These are phyloP conservation scores for Pterophyllum scalare DNA, from an alignment of 2,113 vertebrate species.

Conservation along the genomic window DNA sequence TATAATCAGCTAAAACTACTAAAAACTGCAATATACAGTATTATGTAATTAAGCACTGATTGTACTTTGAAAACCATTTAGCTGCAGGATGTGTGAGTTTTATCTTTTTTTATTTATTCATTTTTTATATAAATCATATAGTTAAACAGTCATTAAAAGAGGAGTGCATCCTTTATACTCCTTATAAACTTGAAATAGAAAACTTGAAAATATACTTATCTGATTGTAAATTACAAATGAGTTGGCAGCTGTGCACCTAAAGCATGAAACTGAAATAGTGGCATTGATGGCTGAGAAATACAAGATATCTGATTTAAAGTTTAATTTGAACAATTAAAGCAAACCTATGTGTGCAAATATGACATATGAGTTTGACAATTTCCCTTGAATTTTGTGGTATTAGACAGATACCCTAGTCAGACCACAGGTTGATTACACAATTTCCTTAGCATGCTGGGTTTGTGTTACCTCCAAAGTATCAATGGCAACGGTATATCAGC, in stretches of 20 bases:
- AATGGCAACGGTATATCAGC: background rate
- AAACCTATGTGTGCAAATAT: background rate
- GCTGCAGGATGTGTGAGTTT: background rate
- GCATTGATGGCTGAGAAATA: background rate
- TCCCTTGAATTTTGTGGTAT: background rate
- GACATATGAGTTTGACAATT: background rate
- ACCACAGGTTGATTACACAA: conserved; percentile 48
- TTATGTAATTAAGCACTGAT: no score
- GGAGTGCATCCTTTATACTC: background rate
- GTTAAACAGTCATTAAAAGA: background rate
- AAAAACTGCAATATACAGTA: background rate
- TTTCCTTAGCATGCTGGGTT: conserved; percentile 14
- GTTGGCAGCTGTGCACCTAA: background rate
- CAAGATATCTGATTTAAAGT: background rate
- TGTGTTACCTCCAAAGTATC: conserved; percentile 33
- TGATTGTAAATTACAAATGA: background rate
- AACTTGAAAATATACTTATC: background rate
- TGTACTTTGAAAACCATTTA: background rate
- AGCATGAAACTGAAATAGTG: background rate
- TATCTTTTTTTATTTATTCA: background rate
- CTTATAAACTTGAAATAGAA: background rate
- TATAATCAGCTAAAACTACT: background rate
- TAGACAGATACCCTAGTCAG: conserved; percentile 16
- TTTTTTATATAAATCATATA: background rate
- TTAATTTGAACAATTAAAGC: background rate